Evolutionary conservation across 2,113 vertebrate genomes (phyloP).

Genomic region (Crypturellus undulatus): DNA sequence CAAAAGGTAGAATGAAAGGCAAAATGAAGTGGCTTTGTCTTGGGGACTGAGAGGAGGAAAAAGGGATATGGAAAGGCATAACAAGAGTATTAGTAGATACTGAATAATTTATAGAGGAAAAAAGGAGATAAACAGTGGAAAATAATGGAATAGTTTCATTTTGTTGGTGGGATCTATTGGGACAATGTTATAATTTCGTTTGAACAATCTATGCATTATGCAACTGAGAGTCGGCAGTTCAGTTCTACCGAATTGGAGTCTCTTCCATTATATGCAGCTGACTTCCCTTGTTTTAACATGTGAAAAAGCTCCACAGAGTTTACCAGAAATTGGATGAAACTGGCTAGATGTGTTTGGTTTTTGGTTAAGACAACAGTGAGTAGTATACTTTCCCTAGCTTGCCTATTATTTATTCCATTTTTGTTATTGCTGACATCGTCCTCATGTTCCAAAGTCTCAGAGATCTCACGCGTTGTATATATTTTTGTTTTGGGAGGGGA

Average conservation of each 20-base stretch:
- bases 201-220: not conserved
- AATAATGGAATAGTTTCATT: conserved; percentile 14
- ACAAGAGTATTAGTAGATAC: conserved; percentile 10
- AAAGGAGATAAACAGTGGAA: not conserved
- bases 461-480: not conserved
- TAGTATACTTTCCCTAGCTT: not conserved
- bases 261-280: not conserved
- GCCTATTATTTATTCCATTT: not conserved
- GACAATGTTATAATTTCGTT: not conserved
- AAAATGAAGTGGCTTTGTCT: conserved; percentile 42
- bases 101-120: conserved; percentile 52
- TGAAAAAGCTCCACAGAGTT: not conserved
- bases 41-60: not conserved
- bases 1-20: not conserved
- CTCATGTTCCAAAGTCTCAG: not conserved
- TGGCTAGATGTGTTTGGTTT: not conserved
- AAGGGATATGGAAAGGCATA: conserved; percentile 11
- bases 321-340: not conserved
- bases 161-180: not conserved
- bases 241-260: not conserved
- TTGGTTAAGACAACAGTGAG: not conserved
- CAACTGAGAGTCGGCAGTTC: not conserved
- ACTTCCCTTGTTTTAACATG: not conserved
- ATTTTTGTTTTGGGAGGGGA: conserved; percentile 24
- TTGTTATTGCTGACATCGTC: not conserved